A percentile compares a stretch with the other conserved stretches of the same genome.
Conservation (phyloP, 2,888 invertebrate genomes). For the Theristus sp. region DNA sequence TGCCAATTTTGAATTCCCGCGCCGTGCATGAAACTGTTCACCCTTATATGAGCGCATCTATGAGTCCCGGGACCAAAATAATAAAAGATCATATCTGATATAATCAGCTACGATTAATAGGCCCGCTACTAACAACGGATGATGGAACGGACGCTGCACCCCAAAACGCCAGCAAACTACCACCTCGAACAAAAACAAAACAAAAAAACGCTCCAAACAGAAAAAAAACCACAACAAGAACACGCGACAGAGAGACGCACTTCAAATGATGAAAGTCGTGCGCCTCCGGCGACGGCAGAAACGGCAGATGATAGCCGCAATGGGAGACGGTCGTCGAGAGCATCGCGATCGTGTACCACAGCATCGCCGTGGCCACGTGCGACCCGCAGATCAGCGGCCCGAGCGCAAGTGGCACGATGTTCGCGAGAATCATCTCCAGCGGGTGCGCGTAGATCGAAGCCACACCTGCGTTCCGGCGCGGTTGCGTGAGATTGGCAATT, state of each 20-base stretch:
- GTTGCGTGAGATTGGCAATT: neutral
- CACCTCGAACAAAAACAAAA: too few relatives aligned
- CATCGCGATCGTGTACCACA: conserved; percentile 50
- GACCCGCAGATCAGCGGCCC: conserved; percentile 45
- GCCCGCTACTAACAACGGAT: too few relatives aligned
- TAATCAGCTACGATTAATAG: too few relatives aligned
- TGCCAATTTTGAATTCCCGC: neutral
- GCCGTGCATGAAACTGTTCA: too few relatives aligned
- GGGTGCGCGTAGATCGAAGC: conserved; percentile 16
- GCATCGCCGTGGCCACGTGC: conserved; percentile 42
- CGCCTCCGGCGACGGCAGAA: conserved; percentile 63
- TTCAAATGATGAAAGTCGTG: conserved; percentile 73
- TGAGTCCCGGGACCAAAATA: too few relatives aligned
- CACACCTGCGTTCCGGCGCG: conserved; percentile 11
- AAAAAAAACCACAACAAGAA: conserved; percentile 1
- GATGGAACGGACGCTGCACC: too few relatives aligned
- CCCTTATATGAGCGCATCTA: too few relatives aligned
- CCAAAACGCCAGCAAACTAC: too few relatives aligned
- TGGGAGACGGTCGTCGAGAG: conserved; percentile 59
- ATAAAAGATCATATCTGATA: too few relatives aligned
- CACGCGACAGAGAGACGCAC: too few relatives aligned
- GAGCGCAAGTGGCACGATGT: conserved; percentile 52
- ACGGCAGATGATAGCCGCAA: conserved; percentile 65
- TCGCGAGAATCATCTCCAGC: conserved; percentile 39
- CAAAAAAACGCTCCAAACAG: too few relatives aligned